Conservation (phyloP, 2,888 invertebrate genomes). For the Pseudococcus jackbeardsleyi region DNA sequence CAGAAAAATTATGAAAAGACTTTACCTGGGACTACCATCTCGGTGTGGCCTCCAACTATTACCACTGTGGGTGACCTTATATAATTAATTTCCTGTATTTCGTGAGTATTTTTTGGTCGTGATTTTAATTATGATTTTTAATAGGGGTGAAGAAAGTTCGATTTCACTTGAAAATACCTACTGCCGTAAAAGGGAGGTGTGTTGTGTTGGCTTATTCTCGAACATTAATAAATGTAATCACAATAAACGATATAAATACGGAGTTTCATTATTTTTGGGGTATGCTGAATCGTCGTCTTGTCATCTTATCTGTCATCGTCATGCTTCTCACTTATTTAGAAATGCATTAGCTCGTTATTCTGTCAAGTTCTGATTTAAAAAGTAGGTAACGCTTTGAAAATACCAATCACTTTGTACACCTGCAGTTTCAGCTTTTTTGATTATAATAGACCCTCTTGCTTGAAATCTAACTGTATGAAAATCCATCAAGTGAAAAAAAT, state of each 20-base stretch:
- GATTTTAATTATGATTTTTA: background rate
- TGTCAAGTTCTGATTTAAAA: too few relatives aligned
- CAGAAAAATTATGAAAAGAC: background rate
- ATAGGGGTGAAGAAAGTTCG: background rate
- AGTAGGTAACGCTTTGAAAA: too few relatives aligned
- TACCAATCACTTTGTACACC: too few relatives aligned
- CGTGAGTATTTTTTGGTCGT: background rate
- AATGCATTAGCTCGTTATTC: too few relatives aligned
- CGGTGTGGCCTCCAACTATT: slow-evolving; percentile 21
- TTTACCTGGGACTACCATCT: slow-evolving; percentile 1
- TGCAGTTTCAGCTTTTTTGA: too few relatives aligned
- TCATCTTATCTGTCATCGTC: too few relatives aligned
- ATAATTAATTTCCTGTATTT: background rate
- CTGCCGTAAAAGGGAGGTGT: background rate
- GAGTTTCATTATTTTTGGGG: background rate
- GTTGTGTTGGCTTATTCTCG: background rate
- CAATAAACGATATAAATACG: background rate
- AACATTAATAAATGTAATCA: background rate
- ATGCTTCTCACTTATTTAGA: too few relatives aligned
- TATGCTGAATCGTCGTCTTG: background rate
- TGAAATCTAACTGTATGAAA: too few relatives aligned
- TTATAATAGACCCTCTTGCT: too few relatives aligned
- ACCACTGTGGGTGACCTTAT: background rate
- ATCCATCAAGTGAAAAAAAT: too few relatives aligned
- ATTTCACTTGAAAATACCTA: background rate